phyloP scores from a whole-genome alignment of 2,797 vertebrate species.

The Peromyscus nudipes region DNA sequence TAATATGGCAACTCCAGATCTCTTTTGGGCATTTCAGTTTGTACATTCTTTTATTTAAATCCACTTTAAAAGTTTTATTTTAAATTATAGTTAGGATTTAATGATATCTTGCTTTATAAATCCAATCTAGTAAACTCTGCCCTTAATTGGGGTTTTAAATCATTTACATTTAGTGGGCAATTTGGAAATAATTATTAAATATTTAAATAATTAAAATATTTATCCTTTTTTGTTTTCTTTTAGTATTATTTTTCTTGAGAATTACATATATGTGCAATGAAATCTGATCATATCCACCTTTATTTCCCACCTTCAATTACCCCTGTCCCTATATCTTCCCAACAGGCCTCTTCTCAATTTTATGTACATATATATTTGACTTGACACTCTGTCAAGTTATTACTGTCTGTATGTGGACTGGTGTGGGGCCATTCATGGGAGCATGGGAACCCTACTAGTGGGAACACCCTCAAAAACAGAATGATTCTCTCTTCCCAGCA shows the following conservation, averaged over 20 bases:
- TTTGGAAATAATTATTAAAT: slow-evolving; percentile 10
- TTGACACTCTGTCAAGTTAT: neutral
- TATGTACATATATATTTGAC: neutral
- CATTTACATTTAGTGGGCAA: neutral
- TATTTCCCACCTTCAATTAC: neutral
- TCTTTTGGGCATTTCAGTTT: neutral
- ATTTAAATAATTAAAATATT: neutral
- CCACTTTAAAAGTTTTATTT: neutral
- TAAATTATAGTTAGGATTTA: neutral
- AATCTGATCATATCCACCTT: neutral
- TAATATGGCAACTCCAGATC: neutral
- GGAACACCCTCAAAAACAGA: neutral
- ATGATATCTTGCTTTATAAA: neutral
- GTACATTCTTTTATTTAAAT: neutral
- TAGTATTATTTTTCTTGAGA: neutral
- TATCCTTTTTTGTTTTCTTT: neutral
- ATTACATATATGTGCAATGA: neutral
- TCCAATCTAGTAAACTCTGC: neutral
- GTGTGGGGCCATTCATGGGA: neutral
- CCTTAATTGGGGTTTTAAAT: neutral
- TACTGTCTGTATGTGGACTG: neutral
- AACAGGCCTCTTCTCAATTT: neutral
- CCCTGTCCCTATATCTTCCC: neutral
- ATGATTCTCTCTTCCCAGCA: neutral
- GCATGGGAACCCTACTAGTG: neutral